Evolutionary conservation across 2,888 invertebrate species (phyloP), one percentile per base, ranked within the genome.

Genomic region (Lobophora halterata): DNA sequence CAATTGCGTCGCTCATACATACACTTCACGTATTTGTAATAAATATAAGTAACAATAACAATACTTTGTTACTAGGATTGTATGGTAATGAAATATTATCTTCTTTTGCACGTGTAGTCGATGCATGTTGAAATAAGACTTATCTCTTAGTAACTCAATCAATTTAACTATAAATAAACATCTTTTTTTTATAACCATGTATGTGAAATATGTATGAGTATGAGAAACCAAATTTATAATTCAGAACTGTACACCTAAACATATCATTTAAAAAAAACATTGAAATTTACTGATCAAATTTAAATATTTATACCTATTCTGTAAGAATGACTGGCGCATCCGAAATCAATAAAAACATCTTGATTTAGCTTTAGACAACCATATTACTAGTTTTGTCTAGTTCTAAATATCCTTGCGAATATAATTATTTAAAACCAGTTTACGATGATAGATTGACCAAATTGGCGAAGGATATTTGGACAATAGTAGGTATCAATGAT

Each of bases 381-480:
- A 3, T 8, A 8, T 14, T 23, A 27, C 26, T 7, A 24, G 60
- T 55, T 55, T 17, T 13, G 53, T 49, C 58, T 51, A 32, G 58
- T 58, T 55, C 30, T 21, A 25, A 20, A 12, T 23, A 54, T 51
- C 52, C 56, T 61, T 60, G 53, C 50, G 51, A 49, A 60, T 57
- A 49, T 40, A 49, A 53, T 45, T 46, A 17, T n/a, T n/a, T 26
- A 9, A 17, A 20, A 29, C 11, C 28, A 36, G 25, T 38, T 21
- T 30, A 18, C 12, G 11, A 7, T 11, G 17, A 8, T 40, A 42
- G 34, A 28, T 42, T 49, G 42, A 37, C 49, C 49, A 49, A 16
- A 16, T 16, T 30, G n/a, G 5, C 0, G 4, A 5, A n/a, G 0
- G 3, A 23, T 23, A 11, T 32, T 27, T 11, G 2, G 2, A 10